phyloP scores from a whole-genome alignment of 2,888 invertebrate genomes.

The Linyphia triangularis region DNA sequence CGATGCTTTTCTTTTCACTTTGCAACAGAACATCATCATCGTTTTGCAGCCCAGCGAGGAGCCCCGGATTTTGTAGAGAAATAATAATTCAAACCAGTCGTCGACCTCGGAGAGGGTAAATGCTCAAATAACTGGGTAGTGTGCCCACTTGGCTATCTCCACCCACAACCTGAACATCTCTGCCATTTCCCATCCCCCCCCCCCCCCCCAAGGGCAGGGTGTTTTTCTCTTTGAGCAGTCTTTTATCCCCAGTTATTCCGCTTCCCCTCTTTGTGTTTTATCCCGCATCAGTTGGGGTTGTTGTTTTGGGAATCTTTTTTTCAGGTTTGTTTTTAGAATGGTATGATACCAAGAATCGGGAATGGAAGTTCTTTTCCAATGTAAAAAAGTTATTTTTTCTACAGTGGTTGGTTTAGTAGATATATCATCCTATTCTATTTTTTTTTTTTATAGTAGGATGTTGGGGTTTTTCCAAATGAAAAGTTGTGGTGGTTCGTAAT shows the following conservation, averaged over 20 bases:
- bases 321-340: neutral
- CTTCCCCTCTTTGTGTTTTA: neutral
- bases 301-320: neutral
- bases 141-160: constrained; percentile 69
- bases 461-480: too few species aligned
- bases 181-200: neutral
- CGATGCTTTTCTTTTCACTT: neutral
- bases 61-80: constrained; percentile 24
- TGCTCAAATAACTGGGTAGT: constrained; percentile 56
- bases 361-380: too few species aligned
- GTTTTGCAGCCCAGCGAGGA: neutral
- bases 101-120: constrained; percentile 57
- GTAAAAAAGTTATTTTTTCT: too few species aligned
- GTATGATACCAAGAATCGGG: neutral
- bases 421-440: too few species aligned
- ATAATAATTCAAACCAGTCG: constrained; percentile 62
- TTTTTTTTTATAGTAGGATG: too few species aligned
- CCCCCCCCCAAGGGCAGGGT: constrained; percentile 5
- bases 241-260: constrained; percentile 50
- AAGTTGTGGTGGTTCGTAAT: too few species aligned
- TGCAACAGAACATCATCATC: neutral
- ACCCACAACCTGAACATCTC: constrained; percentile 63
- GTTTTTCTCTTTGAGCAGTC: constrained; percentile 46
- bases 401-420: too few species aligned
- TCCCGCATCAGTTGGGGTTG: constrained; percentile 33